Conservation (phyloP, 30 jellyfish, hydroid and myxozoan species). For the Clytia hemisphaerica region DNA sequence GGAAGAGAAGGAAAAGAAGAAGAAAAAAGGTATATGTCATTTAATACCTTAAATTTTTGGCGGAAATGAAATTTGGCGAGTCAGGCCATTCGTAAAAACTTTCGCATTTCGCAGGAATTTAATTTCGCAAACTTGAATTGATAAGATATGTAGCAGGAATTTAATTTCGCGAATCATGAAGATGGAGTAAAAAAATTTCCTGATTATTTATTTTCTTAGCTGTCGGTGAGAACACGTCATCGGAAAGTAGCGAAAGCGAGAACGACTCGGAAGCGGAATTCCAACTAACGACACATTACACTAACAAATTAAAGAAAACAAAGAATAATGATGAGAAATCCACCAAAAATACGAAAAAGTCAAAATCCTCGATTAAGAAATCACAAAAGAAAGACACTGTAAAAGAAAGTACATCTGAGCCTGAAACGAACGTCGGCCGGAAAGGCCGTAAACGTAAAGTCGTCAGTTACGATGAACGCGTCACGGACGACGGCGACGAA, state of each 20-base stretch:
- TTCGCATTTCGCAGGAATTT: too few relatives aligned
- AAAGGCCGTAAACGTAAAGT: background rate
- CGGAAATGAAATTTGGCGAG: background rate
- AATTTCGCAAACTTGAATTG: too few relatives aligned
- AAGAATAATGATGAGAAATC: background rate
- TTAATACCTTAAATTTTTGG: background rate
- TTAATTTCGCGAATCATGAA: too few relatives aligned
- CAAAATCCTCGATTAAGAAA: background rate
- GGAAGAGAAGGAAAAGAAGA: background rate
- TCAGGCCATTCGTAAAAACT: too few relatives aligned
- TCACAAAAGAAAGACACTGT: background rate
- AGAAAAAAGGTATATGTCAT: background rate
- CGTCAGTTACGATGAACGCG: background rate
- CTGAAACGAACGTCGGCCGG: background rate
- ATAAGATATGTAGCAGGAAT: too few relatives aligned
- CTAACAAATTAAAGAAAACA: slow-evolving; percentile 8
- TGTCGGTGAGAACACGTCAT: too few relatives aligned
- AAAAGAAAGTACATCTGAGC: too few relatives aligned
- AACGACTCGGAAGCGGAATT: too few relatives aligned
- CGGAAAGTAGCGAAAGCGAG: too few relatives aligned
- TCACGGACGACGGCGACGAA: background rate
- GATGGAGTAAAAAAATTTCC: too few relatives aligned
- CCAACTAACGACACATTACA: too few relatives aligned
- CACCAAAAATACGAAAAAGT: background rate
- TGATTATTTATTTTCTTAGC: too few relatives aligned